A percentile compares a stretch with the other conserved stretches of the same genome.
Conservation (phyloP, 2,113 vertebrate species). For the Martes martes region DNA sequence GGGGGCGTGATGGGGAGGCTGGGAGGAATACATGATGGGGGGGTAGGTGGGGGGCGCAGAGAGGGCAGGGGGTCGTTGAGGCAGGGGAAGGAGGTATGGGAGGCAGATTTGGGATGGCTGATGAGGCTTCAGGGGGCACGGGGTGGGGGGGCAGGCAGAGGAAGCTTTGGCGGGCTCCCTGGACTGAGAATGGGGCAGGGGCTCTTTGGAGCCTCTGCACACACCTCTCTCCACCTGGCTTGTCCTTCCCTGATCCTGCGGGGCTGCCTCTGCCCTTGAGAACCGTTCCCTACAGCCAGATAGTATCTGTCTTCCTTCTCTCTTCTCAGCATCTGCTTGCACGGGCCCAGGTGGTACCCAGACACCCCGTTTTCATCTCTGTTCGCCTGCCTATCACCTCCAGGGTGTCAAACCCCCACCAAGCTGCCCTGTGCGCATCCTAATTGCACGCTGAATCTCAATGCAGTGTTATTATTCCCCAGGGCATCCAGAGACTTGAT, state of each 20-base stretch:
- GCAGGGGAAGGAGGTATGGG: neutral
- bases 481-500: neutral
- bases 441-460: neutral
- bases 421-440: neutral
- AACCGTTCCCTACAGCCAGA: neutral
- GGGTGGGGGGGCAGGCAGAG: neutral
- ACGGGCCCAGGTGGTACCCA: neutral
- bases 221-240: neutral
- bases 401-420: neutral
- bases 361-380: neutral
- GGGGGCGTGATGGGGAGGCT: neutral
- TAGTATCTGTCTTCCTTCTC: neutral
- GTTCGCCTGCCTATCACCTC: neutral
- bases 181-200: neutral
- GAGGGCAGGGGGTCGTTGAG: rapidly evolving
- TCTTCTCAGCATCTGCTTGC: neutral
- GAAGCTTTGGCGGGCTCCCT: too few relatives aligned
- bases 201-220: neutral
- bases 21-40: rapidly evolving
- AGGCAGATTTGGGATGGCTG: neutral
- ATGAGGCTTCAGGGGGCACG: neutral
- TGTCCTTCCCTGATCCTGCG: too few relatives aligned
- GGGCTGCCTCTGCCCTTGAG: neutral
- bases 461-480: neutral
- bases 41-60: neutral